These are phyloP conservation scores for Agonopterix subpropinquella DNA, from an alignment of 2,888 invertebrate species.

Conservation along the genomic window DNA sequence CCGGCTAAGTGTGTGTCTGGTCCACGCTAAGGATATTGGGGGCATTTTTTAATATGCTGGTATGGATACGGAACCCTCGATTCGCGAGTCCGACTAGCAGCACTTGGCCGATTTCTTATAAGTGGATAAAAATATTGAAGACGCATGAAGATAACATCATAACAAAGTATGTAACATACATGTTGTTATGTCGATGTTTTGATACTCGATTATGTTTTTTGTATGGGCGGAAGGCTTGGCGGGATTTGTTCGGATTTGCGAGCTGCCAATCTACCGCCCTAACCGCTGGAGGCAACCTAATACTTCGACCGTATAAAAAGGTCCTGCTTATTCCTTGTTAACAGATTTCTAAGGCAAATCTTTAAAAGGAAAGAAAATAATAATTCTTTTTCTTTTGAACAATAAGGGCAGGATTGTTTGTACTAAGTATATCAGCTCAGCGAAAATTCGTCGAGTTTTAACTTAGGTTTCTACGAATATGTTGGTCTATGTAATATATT, in stretches of 20 bases:
- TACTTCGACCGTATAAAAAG: constrained; percentile 56
- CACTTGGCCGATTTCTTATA: too few relatives aligned
- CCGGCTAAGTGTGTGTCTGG: too few relatives aligned
- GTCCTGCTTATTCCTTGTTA: constrained; percentile 52
- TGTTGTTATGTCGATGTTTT: constrained; percentile 25
- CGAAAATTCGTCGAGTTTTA: too few relatives aligned
- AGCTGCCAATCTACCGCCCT: constrained; percentile 54
- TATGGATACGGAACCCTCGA: too few relatives aligned
- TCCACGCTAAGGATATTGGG: too few relatives aligned
- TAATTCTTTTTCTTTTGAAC: constrained; percentile 24
- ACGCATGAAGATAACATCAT: too few relatives aligned
- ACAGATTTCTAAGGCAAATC: constrained; percentile 45
- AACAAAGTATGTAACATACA: too few relatives aligned
- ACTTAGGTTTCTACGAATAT: neutral
- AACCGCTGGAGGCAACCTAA: constrained; percentile 50
- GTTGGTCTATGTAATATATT: neutral
- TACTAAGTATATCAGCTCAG: neutral
- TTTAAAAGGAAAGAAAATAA: constrained; percentile 23
- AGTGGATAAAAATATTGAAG: too few relatives aligned
- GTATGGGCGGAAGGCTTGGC: constrained; percentile 30
- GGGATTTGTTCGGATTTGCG: constrained; percentile 64
- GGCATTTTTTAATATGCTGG: too few relatives aligned
- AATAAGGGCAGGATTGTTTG: constrained; percentile 20
- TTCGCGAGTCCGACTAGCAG: too few relatives aligned
- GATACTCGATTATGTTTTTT: constrained; percentile 50